These are phyloP conservation scores for Sebastes schlegelii DNA, from an alignment of 2,113 vertebrate genomes.

Conservation along the genomic window DNA sequence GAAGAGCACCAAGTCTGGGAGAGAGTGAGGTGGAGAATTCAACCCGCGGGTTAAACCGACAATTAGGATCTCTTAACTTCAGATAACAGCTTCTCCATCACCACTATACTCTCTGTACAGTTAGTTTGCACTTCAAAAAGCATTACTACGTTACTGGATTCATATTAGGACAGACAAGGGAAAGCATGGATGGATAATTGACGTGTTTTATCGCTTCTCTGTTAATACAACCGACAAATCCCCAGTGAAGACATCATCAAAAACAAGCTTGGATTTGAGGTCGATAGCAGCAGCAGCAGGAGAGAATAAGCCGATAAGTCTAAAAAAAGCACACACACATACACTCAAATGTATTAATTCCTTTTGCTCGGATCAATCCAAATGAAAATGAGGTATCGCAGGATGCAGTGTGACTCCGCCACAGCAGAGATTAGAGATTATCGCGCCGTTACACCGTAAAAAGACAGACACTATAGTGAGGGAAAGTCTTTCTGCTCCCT, in stretches of 20 bases:
- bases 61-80: conserved; percentile 51
- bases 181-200: no score
- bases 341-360: conserved; percentile 75
- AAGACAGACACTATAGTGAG: conserved; percentile 11
- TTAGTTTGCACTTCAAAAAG: conserved; percentile 22
- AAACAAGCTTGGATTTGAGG: conserved; percentile 71
- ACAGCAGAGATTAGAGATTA: conserved; percentile 28
- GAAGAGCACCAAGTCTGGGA: conserved; percentile 13
- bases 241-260: conserved; percentile 63
- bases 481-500: conserved; percentile 21
- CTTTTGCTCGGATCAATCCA: conserved; percentile 53
- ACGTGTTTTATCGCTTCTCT: conserved; percentile 40
- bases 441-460: conserved; percentile 21
- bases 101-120: conserved; percentile 10
- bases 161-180: no score
- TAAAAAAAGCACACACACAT: conserved; percentile 16
- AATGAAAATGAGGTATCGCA: conserved; percentile 60
- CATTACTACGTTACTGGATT: neutral
- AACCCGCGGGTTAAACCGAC: conserved; percentile 13
- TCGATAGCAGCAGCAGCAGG: conserved; percentile 25
- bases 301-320: conserved; percentile 75
- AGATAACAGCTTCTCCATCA: conserved; percentile 5
- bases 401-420: conserved; percentile 46
- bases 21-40: conserved; percentile 20
- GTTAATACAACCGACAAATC: conserved; percentile 68